Conservation (phyloP, 2,797 vertebrate genomes). For the Leontopithecus rosalia region DNA sequence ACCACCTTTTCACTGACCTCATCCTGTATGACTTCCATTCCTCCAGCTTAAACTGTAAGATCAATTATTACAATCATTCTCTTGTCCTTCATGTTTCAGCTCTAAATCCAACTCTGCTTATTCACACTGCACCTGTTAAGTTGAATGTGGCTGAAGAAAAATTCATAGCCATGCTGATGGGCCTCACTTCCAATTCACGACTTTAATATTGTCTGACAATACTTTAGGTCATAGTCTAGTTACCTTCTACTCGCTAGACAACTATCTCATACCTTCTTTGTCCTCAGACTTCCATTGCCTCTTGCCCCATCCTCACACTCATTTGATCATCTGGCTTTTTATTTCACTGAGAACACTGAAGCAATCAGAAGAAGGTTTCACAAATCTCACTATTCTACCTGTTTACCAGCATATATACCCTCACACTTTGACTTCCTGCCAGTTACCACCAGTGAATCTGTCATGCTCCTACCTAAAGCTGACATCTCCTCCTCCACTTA, state of each 20-base stretch:
- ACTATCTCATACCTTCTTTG: not conserved
- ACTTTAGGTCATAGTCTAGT: not conserved
- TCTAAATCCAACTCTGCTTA: not conserved
- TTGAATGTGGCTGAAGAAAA: not conserved
- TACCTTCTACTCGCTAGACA: not conserved
- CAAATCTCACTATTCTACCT: not conserved
- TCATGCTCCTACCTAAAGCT: not conserved
- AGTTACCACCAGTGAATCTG: not conserved
- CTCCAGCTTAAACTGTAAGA: conserved; percentile 10
- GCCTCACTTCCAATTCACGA: not conserved
- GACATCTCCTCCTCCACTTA: not conserved
- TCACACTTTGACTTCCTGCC: not conserved
- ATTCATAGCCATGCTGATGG: not conserved
- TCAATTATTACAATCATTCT: not conserved
- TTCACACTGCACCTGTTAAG: not conserved
- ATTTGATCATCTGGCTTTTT: not conserved
- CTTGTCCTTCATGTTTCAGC: not conserved
- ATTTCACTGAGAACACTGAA: not conserved
- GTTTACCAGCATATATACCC: not conserved
- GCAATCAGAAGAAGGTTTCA: not conserved
- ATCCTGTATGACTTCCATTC: not conserved
- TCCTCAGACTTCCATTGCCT: not conserved
- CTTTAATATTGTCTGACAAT: not conserved
- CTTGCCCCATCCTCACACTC: not conserved
- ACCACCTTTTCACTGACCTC: not conserved